Evolutionary conservation across 2,113 vertebrate species (phyloP), one percentile per base, ranked within the genome.

Genomic region (Nothocercus julius): DNA sequence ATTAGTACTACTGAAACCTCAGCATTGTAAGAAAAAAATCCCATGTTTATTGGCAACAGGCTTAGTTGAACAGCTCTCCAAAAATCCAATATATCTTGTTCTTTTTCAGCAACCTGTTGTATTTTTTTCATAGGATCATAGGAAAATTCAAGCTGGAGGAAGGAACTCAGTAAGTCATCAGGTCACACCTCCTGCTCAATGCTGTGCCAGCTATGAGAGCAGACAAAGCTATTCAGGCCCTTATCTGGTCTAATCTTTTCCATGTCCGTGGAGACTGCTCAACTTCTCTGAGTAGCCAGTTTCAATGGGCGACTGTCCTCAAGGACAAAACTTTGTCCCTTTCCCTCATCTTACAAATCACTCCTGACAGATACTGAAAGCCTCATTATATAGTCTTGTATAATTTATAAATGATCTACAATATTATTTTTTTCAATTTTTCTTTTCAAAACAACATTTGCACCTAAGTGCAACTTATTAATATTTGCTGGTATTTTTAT

Each of bases 1-100:
- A 83, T 11, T 7, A 56, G 19, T 53, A 21, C 69, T 74, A 81
- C 36, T 68, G 34, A 87, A 89, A 76, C 59, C 51, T 83, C 1
- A 1, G 32, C 59, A 61, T 13, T 87, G 54, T 49, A 82, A 80
- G 40, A 61, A 72, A 72, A 80, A 56, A 40, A 36, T 13, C 21
- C 10, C 64, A 7, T 66, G 49, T 28, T 93, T 38, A 38, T 5
- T 66, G 18, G 38, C 47, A 68, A 40, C 10, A 74, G 51, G 20
- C 78, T 40, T 47, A 72, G 42, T 42, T 74, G 77, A 77, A 62
- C 75, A 66, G 13, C 11, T 77, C 54, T 30, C 36, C 49, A 77
- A 3, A 22, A 32, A 40, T 21, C 78, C 45, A 40, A 15, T 0
- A 0, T 69, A 53, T 83, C 54, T 44, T 51, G 47, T 32, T 62